A percentile compares a stretch with the other conserved stretches of the same genome.
Evolutionary conservation across 2,888 invertebrate species (phyloP).

Genomic region (Polymixis flavicincta): DNA sequence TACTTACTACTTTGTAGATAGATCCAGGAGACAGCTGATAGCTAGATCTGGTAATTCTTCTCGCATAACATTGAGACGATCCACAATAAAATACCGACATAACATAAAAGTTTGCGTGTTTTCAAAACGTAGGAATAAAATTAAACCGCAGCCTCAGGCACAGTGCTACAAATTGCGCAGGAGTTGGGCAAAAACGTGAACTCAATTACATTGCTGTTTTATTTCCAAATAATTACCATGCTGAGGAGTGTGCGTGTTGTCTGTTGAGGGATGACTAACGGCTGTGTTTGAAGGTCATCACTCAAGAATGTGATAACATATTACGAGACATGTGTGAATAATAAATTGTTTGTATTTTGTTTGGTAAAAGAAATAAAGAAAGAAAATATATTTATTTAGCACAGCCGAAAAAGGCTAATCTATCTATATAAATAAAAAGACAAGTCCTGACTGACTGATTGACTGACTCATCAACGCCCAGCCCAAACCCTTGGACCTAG

Average conservation of each 20-base stretch:
- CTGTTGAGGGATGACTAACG: conserved; percentile 27
- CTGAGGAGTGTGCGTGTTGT: conserved; percentile 30
- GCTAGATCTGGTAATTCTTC: conserved; percentile 1
- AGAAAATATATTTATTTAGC: no score
- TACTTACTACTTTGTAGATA: no score
- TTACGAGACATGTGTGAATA: not conserved
- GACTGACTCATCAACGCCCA: no score
- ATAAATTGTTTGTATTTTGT: no score
- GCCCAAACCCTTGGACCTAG: no score
- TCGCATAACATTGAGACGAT: not conserved
- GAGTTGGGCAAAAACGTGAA: conserved; percentile 47
- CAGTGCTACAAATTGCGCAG: conserved; percentile 52
- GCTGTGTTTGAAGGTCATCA: conserved; percentile 24
- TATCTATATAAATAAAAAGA: no score
- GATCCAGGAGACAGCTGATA: not conserved
- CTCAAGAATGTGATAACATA: conserved; percentile 19
- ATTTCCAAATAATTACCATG: conserved; percentile 53
- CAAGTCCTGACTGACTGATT: no score
- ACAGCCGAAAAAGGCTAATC: no score
- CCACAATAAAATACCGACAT: conserved; percentile 11
- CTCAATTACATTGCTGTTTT: conserved; percentile 44
- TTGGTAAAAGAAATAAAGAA: no score
- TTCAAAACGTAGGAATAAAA: conserved; percentile 50
- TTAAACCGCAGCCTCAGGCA: conserved; percentile 40
- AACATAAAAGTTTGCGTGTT: conserved; percentile 54